Conservation (phyloP, 2,113 vertebrate species). For the human region DNA sequence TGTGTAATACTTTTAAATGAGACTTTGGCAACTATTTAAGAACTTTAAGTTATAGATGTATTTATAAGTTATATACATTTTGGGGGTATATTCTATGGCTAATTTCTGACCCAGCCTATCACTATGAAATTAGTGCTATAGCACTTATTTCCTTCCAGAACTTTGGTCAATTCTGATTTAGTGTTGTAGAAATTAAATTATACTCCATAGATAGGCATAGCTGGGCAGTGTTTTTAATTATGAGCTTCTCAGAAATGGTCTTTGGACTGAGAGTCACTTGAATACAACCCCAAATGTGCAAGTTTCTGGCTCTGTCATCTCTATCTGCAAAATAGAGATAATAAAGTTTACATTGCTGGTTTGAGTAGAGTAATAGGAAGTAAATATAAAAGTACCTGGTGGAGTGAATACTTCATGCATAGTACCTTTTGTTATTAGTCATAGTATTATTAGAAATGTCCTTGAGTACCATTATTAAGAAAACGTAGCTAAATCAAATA, state of each 20-base stretch:
- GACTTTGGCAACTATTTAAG: background rate
- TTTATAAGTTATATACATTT: background rate
- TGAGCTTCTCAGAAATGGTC: background rate
- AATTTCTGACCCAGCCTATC: background rate
- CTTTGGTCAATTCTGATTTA: background rate
- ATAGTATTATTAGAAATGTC: slow-evolving; percentile 46
- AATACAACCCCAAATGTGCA: background rate
- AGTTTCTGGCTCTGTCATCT: background rate
- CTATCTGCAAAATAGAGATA: background rate
- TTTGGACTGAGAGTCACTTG: background rate
- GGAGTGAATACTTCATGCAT: background rate
- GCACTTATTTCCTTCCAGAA: background rate
- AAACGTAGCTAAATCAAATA: slow-evolving; percentile 41
- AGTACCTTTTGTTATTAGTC: background rate
- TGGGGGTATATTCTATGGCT: background rate
- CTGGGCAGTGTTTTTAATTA: background rate
- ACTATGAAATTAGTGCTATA: background rate
- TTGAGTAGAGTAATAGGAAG: background rate
- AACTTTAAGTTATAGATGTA: background rate
- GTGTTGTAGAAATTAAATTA: background rate
- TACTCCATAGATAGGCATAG: background rate
- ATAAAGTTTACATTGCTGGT: background rate
- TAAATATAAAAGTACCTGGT: background rate
- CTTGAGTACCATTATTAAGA: background rate
- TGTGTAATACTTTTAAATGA: background rate